Base-by-base conservation (phyloP, 1,140 invertebrate species). In the Anoplophora glabripennis region DNA sequence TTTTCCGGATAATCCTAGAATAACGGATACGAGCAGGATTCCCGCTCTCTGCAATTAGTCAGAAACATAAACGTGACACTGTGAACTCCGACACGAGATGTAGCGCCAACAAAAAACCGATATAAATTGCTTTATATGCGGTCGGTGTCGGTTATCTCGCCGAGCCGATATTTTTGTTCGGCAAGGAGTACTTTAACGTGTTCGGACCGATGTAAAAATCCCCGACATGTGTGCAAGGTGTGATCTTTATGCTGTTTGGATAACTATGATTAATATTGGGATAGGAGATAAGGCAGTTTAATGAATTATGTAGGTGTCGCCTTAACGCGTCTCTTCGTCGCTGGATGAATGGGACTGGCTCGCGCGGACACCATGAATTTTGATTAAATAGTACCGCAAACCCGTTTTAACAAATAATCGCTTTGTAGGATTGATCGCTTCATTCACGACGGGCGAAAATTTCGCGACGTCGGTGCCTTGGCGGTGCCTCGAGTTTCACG, bases 81-180 rank as follows among this genome's bases (percentile, higher is more conserved):
- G 37, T 42, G 56, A 58, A 63, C 51, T 44, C 36, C 33, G 61
- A 44, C 48, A 28, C 21, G 21, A 28, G 21, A 28, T 28, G 21
- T 28, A 28, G 48, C 42, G 40, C 44, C 33, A 38, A 46, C 9
- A 34, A 53, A 65, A 65, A 65, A 58, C 46, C 46, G 40, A 58
- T 66, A 68, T 65, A 68, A 68, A 68, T 68, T 68, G 61, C 66
- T 63, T 68, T 56, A 62, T 66, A 62, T 56, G 51, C 61, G 57
- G 51, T 47, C 64, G 58, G 64, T 66, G 66, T 65, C 57, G 61
- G 63, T 64, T 68, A 68, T 68, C 66, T 65, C 55, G 57, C 60
- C 46, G 36, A 38, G 55, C 28, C 41, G 47, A 55, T 63, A 68
- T 68, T 68, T 68, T 68, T 68, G 37, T 61, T 44, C 36, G 53